These are phyloP conservation scores for Pogoniulus pusillus DNA, from an alignment of 2,797 vertebrate species.

Conservation along the genomic window DNA sequence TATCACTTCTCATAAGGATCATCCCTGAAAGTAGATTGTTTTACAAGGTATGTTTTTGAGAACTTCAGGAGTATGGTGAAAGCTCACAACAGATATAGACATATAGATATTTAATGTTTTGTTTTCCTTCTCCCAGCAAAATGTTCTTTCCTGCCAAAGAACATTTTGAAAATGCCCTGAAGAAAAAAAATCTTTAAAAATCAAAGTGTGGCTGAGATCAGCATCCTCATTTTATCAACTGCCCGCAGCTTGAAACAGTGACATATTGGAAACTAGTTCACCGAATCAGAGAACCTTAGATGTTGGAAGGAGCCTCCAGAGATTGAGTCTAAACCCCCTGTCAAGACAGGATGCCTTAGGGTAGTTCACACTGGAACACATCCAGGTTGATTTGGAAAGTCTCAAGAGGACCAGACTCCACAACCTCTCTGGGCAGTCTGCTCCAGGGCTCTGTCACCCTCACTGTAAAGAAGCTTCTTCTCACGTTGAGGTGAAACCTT, in stretches of 20 bases:
- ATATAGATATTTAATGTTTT: background rate
- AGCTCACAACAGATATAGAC: background rate
- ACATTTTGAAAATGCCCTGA: background rate
- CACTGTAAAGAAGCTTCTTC: too few relatives aligned
- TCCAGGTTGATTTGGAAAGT: too few relatives aligned
- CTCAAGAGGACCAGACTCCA: too few relatives aligned
- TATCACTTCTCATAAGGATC: background rate
- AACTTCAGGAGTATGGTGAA: background rate
- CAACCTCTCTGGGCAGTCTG: too few relatives aligned
- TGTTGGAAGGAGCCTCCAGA: too few relatives aligned
- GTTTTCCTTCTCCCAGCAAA: background rate
- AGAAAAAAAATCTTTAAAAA: background rate
- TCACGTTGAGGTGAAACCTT: too few relatives aligned
- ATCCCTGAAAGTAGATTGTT: background rate
- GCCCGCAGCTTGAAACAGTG: background rate
- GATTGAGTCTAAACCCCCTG: too few relatives aligned
- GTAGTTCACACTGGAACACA: too few relatives aligned
- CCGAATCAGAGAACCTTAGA: too few relatives aligned
- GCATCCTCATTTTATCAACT: background rate
- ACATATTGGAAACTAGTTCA: background rate
- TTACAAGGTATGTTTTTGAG: background rate
- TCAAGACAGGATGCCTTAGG: too few relatives aligned
- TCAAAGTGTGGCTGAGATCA: background rate
- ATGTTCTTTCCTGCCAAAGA: too few relatives aligned
- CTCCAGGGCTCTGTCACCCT: too few relatives aligned